Evolutionary conservation across 2,113 vertebrate species (phyloP), one percentile per base, ranked within the genome.

Genomic region (Corythaeola cristata): DNA sequence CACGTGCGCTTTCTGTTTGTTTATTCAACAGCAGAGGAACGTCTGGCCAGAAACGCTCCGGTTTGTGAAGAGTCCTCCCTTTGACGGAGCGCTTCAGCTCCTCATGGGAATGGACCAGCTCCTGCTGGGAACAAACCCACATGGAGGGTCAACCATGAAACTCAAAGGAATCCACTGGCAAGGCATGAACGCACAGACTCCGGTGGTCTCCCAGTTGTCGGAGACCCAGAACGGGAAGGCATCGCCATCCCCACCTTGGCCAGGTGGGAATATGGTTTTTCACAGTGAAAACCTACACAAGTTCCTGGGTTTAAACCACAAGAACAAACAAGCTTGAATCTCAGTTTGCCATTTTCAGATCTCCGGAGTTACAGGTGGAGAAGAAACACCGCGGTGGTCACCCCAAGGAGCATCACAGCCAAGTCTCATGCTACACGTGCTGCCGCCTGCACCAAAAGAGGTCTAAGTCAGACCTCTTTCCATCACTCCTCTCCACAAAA

Each of bases 1-100:
- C 85, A 90, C 27, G 73, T 63, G 92, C 2, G 15, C 35, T 88
- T 66, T 87, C 89, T 33, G 37, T 41, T 76, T 93, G 85, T 88
- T 97, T 85, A 72, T 77, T 82, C 85, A 94, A 95, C 11, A 94
- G 88, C 53, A 55, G 66, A 68, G 62, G 63, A 94, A 79, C 3
- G 0, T 45, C 71, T 88, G 3, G 6, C 87, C 94, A 95, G 92
- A n/a, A 85, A 72, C 0, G 0, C 45, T 69, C 18, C 1, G 0
- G 33, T 47, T 62, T 85, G 21, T 11, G 7, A 45, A 86, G 59
- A 56, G 16, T 52, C 63, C 47, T 92, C 82, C 52, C 69, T 76
- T 47, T 1, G 0, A 58, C 5, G 6, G 59, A 85, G 56, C 1
- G 0, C 72, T 73, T 62, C 35, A 19, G 64, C 58, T 92, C 73